These are phyloP conservation scores for Anoncus sp. DNA, from an alignment of 2,888 invertebrate species.

Conservation along the genomic window DNA sequence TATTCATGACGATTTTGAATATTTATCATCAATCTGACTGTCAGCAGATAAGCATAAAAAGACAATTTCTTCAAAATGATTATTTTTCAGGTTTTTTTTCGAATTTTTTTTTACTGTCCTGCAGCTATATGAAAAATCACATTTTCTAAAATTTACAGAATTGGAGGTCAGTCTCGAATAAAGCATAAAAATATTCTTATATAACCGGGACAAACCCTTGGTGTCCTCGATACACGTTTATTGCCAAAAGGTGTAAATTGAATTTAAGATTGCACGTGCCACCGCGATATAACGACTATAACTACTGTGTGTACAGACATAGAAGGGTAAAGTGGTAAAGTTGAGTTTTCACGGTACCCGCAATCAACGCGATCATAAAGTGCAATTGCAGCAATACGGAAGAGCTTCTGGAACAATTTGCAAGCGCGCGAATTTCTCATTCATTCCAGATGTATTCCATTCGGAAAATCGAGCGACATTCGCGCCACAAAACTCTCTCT, in stretches of 20 bases:
- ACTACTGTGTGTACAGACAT: background rate
- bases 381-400: slow-evolving; percentile 16
- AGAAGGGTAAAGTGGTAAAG: background rate
- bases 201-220: background rate
- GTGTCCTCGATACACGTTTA: background rate
- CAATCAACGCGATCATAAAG: slow-evolving; percentile 2
- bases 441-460: background rate
- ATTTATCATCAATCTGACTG: no score
- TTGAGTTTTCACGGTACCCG: background rate
- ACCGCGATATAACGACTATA: background rate
- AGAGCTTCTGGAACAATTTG: slow-evolving; percentile 11
- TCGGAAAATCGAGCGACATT: background rate
- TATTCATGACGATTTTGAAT: no score
- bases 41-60: no score
- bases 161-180: background rate
- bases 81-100: no score
- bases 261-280: background rate
- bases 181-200: background rate
- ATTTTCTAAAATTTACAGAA: background rate
- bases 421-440: background rate
- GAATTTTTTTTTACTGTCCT: no score
- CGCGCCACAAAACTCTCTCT: background rate
- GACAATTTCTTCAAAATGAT: no score
- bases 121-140: no score
- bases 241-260: background rate